phyloP scores from a whole-genome alignment of 2,797 vertebrate species.

The Nasua narica region DNA sequence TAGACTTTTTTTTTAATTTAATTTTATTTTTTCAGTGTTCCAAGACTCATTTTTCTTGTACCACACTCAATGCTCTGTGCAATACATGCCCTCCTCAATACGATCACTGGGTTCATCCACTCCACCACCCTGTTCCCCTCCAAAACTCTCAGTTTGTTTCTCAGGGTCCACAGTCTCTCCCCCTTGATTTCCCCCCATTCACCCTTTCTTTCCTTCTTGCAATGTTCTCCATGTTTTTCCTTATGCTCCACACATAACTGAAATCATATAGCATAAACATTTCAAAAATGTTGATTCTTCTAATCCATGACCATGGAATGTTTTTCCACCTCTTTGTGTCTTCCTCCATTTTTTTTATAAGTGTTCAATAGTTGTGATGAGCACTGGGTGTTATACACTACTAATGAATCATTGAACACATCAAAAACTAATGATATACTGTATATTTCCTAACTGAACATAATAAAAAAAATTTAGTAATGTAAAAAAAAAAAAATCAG shows the following conservation, averaged over 20 bases:
- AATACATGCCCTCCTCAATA: no score
- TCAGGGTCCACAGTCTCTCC: no score
- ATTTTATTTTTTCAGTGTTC: no score
- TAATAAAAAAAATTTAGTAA: neutral
- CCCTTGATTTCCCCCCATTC: no score
- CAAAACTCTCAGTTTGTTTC: no score
- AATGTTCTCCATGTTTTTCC: no score
- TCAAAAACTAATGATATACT: neutral
- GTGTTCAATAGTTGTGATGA: neutral
- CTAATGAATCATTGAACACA: neutral
- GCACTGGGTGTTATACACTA: neutral
- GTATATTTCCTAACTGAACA: neutral
- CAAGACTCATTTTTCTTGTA: no score
- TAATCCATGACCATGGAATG: neutral
- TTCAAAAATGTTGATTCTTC: neutral
- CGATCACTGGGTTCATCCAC: no score
- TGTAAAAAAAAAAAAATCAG: neutral
- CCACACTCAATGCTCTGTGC: no score
- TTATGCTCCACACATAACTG: no score
- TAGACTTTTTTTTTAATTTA: neutral
- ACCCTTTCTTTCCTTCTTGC: no score
- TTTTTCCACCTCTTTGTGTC: neutral
- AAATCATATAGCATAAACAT: neutral
- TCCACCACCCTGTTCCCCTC: no score
- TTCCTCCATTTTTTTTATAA: neutral